These are phyloP conservation scores for Mayetiola destructor DNA, from an alignment of 2,888 invertebrate genomes.

Conservation along the genomic window DNA sequence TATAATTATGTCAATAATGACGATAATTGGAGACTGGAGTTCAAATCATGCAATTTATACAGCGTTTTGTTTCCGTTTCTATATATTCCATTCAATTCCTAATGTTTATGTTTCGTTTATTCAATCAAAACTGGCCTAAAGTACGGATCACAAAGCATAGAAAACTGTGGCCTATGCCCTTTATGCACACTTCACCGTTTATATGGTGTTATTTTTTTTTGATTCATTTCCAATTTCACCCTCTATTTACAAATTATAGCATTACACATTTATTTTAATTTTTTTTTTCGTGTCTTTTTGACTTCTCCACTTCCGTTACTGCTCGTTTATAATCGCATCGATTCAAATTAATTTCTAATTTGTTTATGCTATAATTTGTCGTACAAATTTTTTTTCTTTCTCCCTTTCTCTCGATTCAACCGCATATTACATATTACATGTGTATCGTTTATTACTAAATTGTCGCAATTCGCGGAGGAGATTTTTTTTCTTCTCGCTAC, in stretches of 20 bases:
- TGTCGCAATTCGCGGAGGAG: too few species aligned
- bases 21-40: background rate
- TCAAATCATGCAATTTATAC: slow-evolving; percentile 11
- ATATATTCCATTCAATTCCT: too few species aligned
- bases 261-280: background rate
- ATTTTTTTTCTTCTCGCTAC: too few species aligned
- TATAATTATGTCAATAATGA: slow-evolving; percentile 9
- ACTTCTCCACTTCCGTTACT: background rate
- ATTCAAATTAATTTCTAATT: slow-evolving; percentile 10
- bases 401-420: background rate
- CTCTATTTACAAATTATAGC: background rate
- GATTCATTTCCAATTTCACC: background rate
- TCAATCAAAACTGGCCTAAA: too few species aligned
- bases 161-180: too few species aligned
- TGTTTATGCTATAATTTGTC: background rate
- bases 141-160: too few species aligned
- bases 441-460: too few species aligned
- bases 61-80: slow-evolving; percentile 5
- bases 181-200: slow-evolving; percentile 1
- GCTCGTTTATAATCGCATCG: slow-evolving; percentile 2
- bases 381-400: background rate
- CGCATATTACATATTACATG: too few species aligned
- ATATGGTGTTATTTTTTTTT: background rate
- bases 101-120: too few species aligned
- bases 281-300: background rate